Percentiles rank a stretch among this genome's conserved stretches.
These are phyloP conservation scores for Gymnorhina tibicen DNA, from an alignment of 2,113 vertebrate genomes.

Conservation along the genomic window DNA sequence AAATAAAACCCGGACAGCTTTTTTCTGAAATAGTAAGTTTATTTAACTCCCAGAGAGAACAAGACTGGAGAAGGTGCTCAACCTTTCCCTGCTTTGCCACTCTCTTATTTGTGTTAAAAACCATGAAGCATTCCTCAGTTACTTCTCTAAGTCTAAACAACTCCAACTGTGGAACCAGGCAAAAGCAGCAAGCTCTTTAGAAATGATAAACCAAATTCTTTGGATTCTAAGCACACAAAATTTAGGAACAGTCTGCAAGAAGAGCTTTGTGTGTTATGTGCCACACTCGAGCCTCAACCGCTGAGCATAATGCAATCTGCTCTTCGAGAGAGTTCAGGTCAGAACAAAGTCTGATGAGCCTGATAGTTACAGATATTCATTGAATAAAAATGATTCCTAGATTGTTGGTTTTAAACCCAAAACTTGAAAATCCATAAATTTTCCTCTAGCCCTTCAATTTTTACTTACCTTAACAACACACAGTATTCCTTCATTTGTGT, in stretches of 20 bases:
- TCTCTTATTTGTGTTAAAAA: neutral
- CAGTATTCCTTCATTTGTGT: conserved; percentile 83
- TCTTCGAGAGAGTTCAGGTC: neutral
- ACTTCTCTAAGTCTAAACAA: neutral
- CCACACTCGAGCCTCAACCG: rapidly evolving
- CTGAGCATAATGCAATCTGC: neutral
- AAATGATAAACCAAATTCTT: neutral
- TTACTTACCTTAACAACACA: conserved; percentile 82
- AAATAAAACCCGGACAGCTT: neutral
- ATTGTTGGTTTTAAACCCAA: neutral
- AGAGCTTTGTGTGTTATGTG: neutral
- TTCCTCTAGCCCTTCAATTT: neutral
- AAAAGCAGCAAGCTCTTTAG: neutral
- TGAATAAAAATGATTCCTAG: neutral
- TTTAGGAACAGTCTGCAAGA: neutral
- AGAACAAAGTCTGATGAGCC: neutral
- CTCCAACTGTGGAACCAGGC: neutral
- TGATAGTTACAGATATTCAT: neutral
- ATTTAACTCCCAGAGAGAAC: neutral
- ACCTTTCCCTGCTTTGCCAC: neutral
- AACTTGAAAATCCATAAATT: neutral
- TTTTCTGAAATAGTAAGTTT: neutral
- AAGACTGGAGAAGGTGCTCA: neutral
- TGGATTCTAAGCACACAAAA: neutral
- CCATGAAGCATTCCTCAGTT: neutral